Evolutionary conservation across 1,140 invertebrate species (phyloP), one percentile per base, ranked within the genome.

Genomic region (Rhopalosiphum maidis): DNA sequence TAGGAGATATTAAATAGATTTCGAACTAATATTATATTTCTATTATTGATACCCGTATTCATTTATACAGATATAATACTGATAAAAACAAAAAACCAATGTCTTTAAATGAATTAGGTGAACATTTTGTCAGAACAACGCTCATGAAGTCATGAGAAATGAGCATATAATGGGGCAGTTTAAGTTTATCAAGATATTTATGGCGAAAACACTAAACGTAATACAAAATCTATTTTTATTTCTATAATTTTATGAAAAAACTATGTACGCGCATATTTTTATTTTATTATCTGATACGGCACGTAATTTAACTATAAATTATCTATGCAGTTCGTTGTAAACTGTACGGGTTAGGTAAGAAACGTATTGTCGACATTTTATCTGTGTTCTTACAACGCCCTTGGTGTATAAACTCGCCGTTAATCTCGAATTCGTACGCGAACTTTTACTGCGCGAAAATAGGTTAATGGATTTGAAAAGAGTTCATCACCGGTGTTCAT

Each of bases 391-490:
- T 2, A 25, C 30, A 22, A 51, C 11, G 11, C 48, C 46, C 85
- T 48, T 46, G 4, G 35, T 15, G 46, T 41, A 41, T 51, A 88
- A 35, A 11, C 21, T 35, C n/a, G n/a, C 87, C 25, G 87, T 87
- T 89, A 54, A 54, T 54, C 48, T 37, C 35, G 48, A 89, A 89
- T 89, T 35, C 87, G 54, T 54, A 89, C 23, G 37, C 35, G 23
- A 54, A 54, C 30, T 89, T 89, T 89, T 89, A 89, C 48, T 54
- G 87, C 87, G 25, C 7, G 5, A 89, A 89, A 89, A 89, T 89
- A 54, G 87, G 87, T 89, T 89, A 89, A 89, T 89, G 87, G 87
- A 89, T 89, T 89, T 54, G 21, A 37, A 89, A 89, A 54, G n/a
- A 89, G 87, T 89, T 89, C 48, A 89, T 55, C n/a, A 89, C 55